Percentiles rank a stretch among this genome's conserved stretches.
These are phyloP conservation scores for Pseudachorutes palmiensis DNA, from an alignment of 1,140 invertebrate species.

Conservation along the genomic window DNA sequence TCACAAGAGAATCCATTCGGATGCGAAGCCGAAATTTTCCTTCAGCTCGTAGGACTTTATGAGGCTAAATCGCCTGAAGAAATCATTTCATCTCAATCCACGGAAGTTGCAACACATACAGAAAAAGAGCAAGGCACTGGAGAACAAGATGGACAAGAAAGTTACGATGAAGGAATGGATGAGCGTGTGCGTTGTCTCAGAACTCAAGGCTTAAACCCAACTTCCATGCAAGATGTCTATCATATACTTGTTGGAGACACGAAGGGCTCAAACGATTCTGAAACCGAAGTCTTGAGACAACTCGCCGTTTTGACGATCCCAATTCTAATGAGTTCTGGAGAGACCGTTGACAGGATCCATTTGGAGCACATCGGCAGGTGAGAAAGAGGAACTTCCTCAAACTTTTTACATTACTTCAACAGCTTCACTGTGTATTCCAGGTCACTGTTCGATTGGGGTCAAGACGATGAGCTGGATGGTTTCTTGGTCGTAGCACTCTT, in stretches of 20 bases:
- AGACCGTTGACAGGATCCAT: background rate
- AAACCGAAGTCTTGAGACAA: background rate
- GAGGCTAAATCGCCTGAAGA: background rate
- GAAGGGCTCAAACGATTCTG: background rate
- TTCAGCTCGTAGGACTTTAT: background rate
- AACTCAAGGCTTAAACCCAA: background rate
- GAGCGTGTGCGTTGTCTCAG: background rate
- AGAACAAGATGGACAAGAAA: slow-evolving; percentile 4
- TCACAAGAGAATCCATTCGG: background rate
- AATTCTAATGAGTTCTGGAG: background rate
- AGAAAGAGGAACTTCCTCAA: background rate
- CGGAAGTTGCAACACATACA: background rate
- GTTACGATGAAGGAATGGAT: background rate
- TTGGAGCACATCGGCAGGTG: background rate
- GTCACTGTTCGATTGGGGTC: background rate
- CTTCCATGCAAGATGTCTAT: background rate
- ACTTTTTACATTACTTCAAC: background rate
- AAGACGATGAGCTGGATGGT: background rate
- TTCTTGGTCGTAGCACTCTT: background rate
- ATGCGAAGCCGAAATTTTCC: background rate
- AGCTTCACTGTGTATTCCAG: background rate
- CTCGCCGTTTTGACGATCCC: background rate
- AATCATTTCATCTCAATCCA: background rate
- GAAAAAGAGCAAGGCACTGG: too few relatives aligned
- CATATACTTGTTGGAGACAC: background rate